Base-by-base conservation (phyloP, 2,797 vertebrate species). In the Falco novaeseelandiae region DNA sequence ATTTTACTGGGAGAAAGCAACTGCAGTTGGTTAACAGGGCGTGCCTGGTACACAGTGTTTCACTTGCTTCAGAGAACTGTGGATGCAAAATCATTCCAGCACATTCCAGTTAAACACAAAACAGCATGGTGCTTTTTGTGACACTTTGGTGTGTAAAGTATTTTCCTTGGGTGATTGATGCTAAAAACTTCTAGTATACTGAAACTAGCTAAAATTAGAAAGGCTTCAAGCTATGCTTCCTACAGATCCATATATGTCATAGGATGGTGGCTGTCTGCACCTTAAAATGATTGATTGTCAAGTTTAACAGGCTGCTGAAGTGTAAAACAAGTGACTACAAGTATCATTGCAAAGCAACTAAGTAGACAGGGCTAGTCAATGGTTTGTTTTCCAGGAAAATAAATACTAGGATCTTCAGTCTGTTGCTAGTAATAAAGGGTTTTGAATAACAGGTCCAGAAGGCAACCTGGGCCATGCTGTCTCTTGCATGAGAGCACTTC, bases 11-110 rank as follows among this genome's bases (percentile, higher is more conserved):
- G 63, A 83, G 71, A 73, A 74, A 76, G 58, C 23, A 57, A 30
- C 29, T 30, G 49, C 38, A 70, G 46, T 40, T 5, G 9, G 20
- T 52, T 77, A 67, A 18, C 27, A 8, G 51, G 30, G 26, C 2
- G 1, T 3, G 1, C 52, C 58, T 10, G 2, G 52, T 7, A 46
- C 44, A 6, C 0, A 0, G 30, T 0, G 8, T 72, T 84, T 40
- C 70, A 51, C 3, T 2, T 20, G 38, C 42, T 54, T 40, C 44
- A 32, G 62, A 70, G 65, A 65, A 23, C 25, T 19, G 34, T 12
- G 66, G 44, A 12, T 73, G 51, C 30, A 87, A 73, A 93, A 87
- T 16, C 51, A 46, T 63, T 9, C 76, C 8, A 1, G 46, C 40
- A 42, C 32, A 59, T 49, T n/a, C 15, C 52, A 71, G 46, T 62